Evolutionary conservation across 2,113 vertebrate species (phyloP).

Genomic region (Setophaga kirtlandii): DNA sequence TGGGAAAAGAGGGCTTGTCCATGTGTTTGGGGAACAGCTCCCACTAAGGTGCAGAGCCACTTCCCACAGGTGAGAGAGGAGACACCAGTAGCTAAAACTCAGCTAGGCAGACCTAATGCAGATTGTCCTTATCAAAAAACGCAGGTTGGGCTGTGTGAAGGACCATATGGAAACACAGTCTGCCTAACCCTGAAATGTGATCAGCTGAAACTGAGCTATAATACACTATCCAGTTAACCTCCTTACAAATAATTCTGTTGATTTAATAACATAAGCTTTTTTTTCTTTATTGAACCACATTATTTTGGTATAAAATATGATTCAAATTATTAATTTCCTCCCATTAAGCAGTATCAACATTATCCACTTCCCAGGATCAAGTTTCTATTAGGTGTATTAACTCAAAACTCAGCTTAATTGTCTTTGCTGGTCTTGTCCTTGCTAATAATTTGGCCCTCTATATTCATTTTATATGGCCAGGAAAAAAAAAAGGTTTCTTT

Average conservation of each 20-base stretch:
- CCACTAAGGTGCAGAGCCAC: neutral
- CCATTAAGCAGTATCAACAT: neutral
- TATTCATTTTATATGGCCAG: neutral
- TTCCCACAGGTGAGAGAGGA: neutral
- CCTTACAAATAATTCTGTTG: neutral
- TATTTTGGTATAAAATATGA: conserved; percentile 9
- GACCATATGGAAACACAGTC: neutral
- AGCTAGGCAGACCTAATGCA: neutral
- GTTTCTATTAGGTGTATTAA: conserved; percentile 10
- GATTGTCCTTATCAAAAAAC: neutral
- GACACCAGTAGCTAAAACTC: neutral
- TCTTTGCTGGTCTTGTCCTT: neutral
- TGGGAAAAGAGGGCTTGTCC: neutral
- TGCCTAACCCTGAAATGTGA: neutral
- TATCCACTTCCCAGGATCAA: neutral
- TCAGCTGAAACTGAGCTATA: neutral
- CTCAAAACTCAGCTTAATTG: conserved; percentile 1
- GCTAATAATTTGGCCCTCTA: conserved; percentile 1
- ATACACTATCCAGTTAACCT: neutral
- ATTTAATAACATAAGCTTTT: conserved; percentile 6
- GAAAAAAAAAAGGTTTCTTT: neutral
- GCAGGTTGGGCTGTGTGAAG: neutral
- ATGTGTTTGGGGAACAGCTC: too few relatives aligned
- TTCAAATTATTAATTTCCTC: conserved; percentile 46
- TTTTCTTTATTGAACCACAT: conserved; percentile 16